Evolutionary conservation across 2,888 invertebrate species (phyloP), one percentile per base, ranked within the genome.

Genomic region (Ichneumoninae sp.): DNA sequence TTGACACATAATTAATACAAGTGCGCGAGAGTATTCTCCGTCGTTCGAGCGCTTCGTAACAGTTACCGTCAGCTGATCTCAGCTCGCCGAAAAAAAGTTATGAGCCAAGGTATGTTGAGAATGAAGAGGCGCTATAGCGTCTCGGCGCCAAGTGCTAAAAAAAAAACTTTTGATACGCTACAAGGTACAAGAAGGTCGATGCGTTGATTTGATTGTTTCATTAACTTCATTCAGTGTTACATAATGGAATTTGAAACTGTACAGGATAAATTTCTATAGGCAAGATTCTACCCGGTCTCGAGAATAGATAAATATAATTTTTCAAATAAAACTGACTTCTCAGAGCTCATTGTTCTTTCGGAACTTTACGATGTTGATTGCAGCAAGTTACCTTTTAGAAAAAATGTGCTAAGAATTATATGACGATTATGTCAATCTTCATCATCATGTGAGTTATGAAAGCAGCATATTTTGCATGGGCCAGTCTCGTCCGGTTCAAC

Each of bases 1-100:
- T 80, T 80, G 80, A 80, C 80, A 71, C 50, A 26, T 50, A 79
- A 65, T 62, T 71, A 71, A 71, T 71, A 2, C 13, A 19, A 36
- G 26, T 54, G 57, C 16, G 71, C 54, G 13, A 60, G 36, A 72
- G 57, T 57, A 76, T 76, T 54, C 52, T 22, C 44, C 1, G 36
- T 13, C 10, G 7, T 40, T 19, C n/a, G 36, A 68, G 40, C 50
- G 54, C 33, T 30, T 33, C 22, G 26, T 47, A 44, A 57, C n/a
- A 68, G 66, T 19, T 68, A 13, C 47, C 54, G 13, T 44, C 47
- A 22, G 1, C 36, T 54, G 22, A 66, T 65, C 75, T 76, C 52
- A 22, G 54, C 19, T 22, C 54, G 54, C 26, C 33, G 16, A 16
- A 6, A 30, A 75, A 65, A 36, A 65, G n/a, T 52, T 68, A 54